Percentiles rank a stretch among this genome's conserved stretches.
phyloP scores from a whole-genome alignment of 2,888 invertebrate genomes.

The Bugulina stolonifera region DNA sequence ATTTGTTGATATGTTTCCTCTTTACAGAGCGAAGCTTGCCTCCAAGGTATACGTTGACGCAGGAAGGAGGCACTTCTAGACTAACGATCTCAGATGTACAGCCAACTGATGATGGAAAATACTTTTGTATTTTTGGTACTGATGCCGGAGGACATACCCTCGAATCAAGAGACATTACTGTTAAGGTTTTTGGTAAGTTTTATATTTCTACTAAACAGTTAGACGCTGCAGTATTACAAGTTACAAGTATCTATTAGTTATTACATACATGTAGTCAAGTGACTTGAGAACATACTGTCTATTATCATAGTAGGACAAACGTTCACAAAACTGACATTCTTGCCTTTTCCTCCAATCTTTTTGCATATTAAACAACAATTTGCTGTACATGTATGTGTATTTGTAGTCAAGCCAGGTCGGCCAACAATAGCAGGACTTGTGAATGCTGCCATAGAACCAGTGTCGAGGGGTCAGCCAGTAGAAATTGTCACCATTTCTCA shows the following conservation, averaged over 20 bases:
- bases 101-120: neutral
- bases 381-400: neutral
- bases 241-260: no score
- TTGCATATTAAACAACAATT: neutral
- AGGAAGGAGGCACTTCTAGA: neutral
- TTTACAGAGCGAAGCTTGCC: neutral
- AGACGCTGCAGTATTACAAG: no score
- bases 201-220: no score
- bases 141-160: neutral
- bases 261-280: no score
- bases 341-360: neutral
- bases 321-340: no score
- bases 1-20: neutral
- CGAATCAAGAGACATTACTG: neutral
- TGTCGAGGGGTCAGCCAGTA: neutral
- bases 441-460: neutral
- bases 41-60: neutral
- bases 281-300: no score
- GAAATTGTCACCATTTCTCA: neutral
- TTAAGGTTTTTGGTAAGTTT: slow-evolving; percentile 11
- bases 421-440: neutral
- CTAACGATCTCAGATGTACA: neutral
- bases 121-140: neutral
- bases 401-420: slow-evolving; percentile 2
- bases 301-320: no score